Evolutionary conservation across 2,888 invertebrate species (phyloP).

Genomic region (Tortrix viridana): DNA sequence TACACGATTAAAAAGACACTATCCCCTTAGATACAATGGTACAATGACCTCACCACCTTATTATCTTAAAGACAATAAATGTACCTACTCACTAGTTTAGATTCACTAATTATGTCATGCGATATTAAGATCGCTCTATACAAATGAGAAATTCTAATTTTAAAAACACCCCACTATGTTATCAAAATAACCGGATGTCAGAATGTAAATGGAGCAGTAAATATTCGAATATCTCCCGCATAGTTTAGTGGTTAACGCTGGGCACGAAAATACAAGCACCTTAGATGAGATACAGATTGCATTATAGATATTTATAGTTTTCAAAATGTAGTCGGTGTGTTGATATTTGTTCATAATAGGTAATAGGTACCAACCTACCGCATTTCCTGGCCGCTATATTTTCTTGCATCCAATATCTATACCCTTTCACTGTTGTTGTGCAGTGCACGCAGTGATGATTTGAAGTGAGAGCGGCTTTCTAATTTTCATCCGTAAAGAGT

Average conservation of each 20-base stretch:
- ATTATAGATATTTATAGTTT: too few relatives aligned
- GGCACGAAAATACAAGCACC: too few relatives aligned
- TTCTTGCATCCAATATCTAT: slow-evolving; percentile 32
- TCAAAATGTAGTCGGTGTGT: too few relatives aligned
- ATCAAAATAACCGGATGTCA: slow-evolving; percentile 18
- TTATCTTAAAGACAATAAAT: too few relatives aligned
- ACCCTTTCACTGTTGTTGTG: slow-evolving; percentile 46
- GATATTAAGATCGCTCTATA: too few relatives aligned
- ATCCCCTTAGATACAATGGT: too few relatives aligned
- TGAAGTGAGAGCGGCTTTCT: slow-evolving; percentile 65
- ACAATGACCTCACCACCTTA: too few relatives aligned
- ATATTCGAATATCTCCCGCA: slow-evolving; percentile 24
- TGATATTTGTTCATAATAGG: slow-evolving; percentile 10
- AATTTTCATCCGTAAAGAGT: slow-evolving; percentile 64
- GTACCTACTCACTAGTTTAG: too few relatives aligned
- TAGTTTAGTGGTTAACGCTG: slow-evolving; percentile 4
- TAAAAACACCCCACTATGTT: slow-evolving; percentile 6
- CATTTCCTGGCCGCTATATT: slow-evolving; percentile 26
- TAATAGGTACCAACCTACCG: slow-evolving; percentile 9
- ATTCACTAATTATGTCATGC: too few relatives aligned
- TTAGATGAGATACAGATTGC: too few relatives aligned
- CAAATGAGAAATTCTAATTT: not conserved
- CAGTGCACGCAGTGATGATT: slow-evolving; percentile 50
- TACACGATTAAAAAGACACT: too few relatives aligned
- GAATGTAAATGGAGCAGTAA: slow-evolving; percentile 8